Percentiles rank a stretch among this genome's conserved stretches.
These are phyloP conservation scores for Euclidia mi DNA, from an alignment of 2,888 invertebrate genomes.

Conservation along the genomic window DNA sequence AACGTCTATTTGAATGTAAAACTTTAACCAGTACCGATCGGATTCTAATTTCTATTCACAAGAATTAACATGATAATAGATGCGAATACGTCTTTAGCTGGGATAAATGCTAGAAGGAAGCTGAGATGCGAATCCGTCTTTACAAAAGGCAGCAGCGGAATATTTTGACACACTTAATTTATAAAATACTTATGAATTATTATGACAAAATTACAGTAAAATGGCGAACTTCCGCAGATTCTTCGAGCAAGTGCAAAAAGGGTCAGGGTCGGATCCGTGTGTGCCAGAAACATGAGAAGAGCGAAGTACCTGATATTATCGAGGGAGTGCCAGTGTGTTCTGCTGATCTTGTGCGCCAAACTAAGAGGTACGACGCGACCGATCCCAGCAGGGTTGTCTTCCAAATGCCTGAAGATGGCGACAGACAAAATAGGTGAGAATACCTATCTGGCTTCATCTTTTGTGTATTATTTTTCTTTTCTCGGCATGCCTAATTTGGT, in stretches of 20 bases:
- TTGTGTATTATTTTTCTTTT: not conserved
- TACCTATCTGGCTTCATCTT: not conserved
- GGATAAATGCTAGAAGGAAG: no score
- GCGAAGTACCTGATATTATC: conserved; percentile 87
- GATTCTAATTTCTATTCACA: no score
- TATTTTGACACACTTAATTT: conserved; percentile 15
- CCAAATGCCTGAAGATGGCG: conserved; percentile 76
- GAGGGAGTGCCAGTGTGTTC: conserved; percentile 87
- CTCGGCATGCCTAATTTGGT: no score
- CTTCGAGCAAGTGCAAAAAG: conserved; percentile 78
- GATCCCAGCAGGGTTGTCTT: conserved; percentile 77
- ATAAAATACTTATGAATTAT: conserved; percentile 10
- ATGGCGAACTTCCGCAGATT: conserved; percentile 77
- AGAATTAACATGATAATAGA: no score
- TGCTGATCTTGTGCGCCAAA: conserved; percentile 72
- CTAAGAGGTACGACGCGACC: conserved; percentile 67
- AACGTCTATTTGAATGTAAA: no score
- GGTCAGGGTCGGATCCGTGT: conserved; percentile 77
- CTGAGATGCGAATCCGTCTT: no score
- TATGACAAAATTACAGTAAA: conserved; percentile 66
- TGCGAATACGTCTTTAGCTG: no score
- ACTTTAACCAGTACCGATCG: no score
- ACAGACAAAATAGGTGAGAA: conserved; percentile 74
- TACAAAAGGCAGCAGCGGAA: no score
- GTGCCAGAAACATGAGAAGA: conserved; percentile 85